phyloP scores from a whole-genome alignment of 1,140 invertebrate species.

The Bactericera cockerelli region DNA sequence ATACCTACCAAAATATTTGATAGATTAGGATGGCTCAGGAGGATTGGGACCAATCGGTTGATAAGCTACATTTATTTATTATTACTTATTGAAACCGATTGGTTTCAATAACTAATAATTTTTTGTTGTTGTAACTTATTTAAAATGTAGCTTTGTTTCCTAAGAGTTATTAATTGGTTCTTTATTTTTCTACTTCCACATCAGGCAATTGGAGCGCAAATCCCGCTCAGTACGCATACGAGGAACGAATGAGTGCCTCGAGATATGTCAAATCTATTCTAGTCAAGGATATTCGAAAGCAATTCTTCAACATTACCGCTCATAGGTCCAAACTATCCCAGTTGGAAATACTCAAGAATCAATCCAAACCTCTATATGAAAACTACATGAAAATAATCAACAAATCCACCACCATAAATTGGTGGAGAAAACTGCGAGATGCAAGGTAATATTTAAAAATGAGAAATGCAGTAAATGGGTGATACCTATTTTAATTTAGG shows the following conservation, averaged over 20 bases:
- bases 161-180: no score
- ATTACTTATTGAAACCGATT: no score
- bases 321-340: background rate
- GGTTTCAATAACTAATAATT: no score
- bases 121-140: no score
- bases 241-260: background rate
- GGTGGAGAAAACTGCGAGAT: background rate
- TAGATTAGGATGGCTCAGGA: no score
- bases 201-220: background rate
- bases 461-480: no score
- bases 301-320: background rate
- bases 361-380: background rate
- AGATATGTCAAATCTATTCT: background rate
- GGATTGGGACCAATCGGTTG: no score
- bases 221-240: slow-evolving; percentile 1
- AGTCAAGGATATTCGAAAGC: background rate
- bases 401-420: background rate
- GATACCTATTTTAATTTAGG: no score
- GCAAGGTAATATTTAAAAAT: background rate
- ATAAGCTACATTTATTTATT: no score
- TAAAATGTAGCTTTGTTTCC: no score
- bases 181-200: no score
- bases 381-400: slow-evolving; percentile 6
- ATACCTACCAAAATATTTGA: no score
- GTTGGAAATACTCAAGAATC: background rate